Base-by-base conservation (phyloP, 2,888 invertebrate species). In the Thalpophila matura region DNA sequence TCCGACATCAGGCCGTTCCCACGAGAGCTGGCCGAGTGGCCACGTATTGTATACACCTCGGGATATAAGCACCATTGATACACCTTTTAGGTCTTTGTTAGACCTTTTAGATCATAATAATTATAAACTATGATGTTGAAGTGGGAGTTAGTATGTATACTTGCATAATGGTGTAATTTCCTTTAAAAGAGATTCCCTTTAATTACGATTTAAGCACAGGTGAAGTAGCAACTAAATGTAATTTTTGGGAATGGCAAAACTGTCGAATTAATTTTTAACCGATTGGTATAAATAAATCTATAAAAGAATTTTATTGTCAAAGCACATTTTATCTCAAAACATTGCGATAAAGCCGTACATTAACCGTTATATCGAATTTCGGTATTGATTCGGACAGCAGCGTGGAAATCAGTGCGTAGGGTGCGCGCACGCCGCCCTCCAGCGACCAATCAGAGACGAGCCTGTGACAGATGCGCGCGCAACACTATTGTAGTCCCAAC, bases 391-490 rank as follows among this genome's bases (percentile, higher is more conserved):
- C 77, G 86, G 86, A 88, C 86, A 86, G 80, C 81, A 83, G 87
- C 84, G 86, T 91, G 88, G 82, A 93, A 94, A 94, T 94, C 94
- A 84, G 89, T 87, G 89, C 87, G 81, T 66, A 62, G 92, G 92
- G 93, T 91, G 92, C 89, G 89, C 84, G 79, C 81, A 67, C 79
- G 79, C 69, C 72, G 70, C 77, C 67, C 60, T 45, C 35, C 16
- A 33, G 27, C 77, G 62, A 62, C 79, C 79, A 79, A 79, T 80
- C 74, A 68, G 89, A 91, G 87, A 88, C 86, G 86, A 79, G 83
- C 78, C 77, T 80, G 75, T 67, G 91, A 89, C 94, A 95, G 94
- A 95, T 94, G 94, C 93, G 90, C 89, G 81, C 79, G 86, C 89
- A 86, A 74, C 72, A 74, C 86, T 76, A 91, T 94, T 94, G 92